phyloP scores from a whole-genome alignment of 2,888 invertebrate species.

The Synanthedon andrenaeformis region DNA sequence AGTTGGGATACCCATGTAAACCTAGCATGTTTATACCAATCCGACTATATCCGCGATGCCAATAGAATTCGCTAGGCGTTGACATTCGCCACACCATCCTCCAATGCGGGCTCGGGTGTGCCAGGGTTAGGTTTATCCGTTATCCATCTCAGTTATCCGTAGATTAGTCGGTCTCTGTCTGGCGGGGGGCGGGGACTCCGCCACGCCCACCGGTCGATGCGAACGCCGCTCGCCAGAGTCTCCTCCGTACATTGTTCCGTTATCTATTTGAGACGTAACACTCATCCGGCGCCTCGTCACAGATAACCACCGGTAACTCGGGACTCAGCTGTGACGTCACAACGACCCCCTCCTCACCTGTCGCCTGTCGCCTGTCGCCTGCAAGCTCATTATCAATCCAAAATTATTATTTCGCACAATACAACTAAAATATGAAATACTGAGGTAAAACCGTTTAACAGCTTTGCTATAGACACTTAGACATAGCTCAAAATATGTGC shows the following conservation, averaged over 20 bases:
- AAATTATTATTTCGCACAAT: too few relatives aligned
- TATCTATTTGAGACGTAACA: slow-evolving; percentile 58
- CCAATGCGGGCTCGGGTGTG: slow-evolving; percentile 42
- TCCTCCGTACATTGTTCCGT: slow-evolving; percentile 39
- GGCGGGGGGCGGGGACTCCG: slow-evolving; percentile 52
- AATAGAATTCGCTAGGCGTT: slow-evolving; percentile 56
- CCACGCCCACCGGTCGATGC: slow-evolving; percentile 67
- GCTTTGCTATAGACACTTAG: too few relatives aligned
- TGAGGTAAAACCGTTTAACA: too few relatives aligned
- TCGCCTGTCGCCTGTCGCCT: neutral
- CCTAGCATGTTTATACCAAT: slow-evolving; percentile 46
- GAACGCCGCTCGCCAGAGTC: slow-evolving; percentile 21
- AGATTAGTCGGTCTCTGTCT: slow-evolving; percentile 62
- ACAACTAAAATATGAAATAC: too few relatives aligned
- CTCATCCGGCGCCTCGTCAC: slow-evolving; percentile 55
- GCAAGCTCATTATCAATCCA: neutral
- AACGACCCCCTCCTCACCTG: neutral
- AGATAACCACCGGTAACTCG: slow-evolving; percentile 44
- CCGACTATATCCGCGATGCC: slow-evolving; percentile 55
- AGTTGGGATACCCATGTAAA: neutral
- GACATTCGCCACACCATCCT: slow-evolving; percentile 54
- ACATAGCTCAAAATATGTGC: too few relatives aligned
- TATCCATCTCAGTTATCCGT: slow-evolving; percentile 58
- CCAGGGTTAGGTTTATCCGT: slow-evolving; percentile 60
- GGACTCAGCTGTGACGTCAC: slow-evolving; percentile 29